These are phyloP conservation scores for Coccyzus lansbergi DNA, from an alignment of 2,797 vertebrate genomes.

Conservation along the genomic window DNA sequence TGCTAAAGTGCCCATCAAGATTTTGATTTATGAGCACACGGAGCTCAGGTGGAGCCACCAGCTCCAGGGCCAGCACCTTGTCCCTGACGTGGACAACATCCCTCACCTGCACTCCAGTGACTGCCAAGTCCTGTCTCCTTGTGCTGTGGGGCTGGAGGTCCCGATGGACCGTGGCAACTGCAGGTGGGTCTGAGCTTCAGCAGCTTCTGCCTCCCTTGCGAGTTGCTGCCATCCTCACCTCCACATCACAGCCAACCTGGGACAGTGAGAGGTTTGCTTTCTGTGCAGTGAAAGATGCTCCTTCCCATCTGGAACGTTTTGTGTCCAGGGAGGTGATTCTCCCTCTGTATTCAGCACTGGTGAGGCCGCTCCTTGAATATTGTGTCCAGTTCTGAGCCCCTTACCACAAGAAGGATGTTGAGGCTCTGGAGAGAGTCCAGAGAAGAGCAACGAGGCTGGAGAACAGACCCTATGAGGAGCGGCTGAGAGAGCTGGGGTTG, in stretches of 20 bases:
- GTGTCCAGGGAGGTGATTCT: no score
- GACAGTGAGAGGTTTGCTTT: background rate
- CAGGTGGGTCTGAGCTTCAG: background rate
- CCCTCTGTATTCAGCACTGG: no score
- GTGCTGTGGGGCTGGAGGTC: background rate
- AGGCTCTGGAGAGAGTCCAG: no score
- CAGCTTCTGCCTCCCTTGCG: background rate
- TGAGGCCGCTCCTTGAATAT: no score
- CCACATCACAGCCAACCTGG: background rate
- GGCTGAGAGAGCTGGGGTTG: no score
- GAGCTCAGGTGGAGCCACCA: background rate
- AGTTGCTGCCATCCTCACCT: background rate
- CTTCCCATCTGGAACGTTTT: accelerated
- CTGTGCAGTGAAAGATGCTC: background rate
- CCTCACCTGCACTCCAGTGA: accelerated
- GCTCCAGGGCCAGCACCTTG: background rate
- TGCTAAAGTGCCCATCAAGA: constrained; percentile 41
- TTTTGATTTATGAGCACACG: constrained; percentile 19
- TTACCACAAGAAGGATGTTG: no score
- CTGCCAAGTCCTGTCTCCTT: background rate
- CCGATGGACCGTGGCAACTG: background rate
- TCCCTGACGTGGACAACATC: background rate
- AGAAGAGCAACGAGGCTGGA: no score
- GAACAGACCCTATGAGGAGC: no score
- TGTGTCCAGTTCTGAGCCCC: no score